These are phyloP conservation scores for Cancer borealis DNA, from an alignment of 2,888 invertebrate genomes.

Conservation along the genomic window DNA sequence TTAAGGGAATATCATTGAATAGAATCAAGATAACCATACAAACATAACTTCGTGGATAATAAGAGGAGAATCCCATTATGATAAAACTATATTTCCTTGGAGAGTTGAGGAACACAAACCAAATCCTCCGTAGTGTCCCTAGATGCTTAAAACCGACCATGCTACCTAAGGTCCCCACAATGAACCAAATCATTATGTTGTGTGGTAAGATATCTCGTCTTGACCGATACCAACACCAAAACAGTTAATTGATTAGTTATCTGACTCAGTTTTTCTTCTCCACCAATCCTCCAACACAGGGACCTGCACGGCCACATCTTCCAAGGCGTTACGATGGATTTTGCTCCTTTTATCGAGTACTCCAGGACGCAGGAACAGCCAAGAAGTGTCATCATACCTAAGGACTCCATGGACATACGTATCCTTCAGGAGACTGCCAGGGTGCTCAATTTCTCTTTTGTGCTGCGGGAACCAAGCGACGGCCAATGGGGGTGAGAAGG, in stretches of 20 bases:
- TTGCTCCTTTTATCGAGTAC: constrained; percentile 72
- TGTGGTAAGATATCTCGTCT: not conserved
- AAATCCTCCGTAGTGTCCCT: too few species aligned
- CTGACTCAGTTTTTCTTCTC: not conserved
- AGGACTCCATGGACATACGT: constrained; percentile 70
- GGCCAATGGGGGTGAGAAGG: constrained; percentile 74
- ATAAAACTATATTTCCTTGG: too few species aligned
- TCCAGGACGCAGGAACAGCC: not conserved
- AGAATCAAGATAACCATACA: too few species aligned
- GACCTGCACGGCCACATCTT: constrained; percentile 66
- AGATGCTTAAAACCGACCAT: too few species aligned
- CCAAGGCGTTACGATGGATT: constrained; percentile 61
- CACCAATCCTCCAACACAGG: not conserved
- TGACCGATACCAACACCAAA: too few species aligned
- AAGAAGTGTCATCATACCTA: constrained; percentile 14
- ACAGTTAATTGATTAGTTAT: not conserved
- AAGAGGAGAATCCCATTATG: too few species aligned
- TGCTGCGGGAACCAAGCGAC: constrained; percentile 68
- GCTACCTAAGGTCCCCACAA: too few species aligned
- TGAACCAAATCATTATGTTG: not conserved
- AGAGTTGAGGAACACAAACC: too few species aligned
- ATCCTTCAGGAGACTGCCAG: constrained; percentile 67
- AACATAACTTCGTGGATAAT: too few species aligned
- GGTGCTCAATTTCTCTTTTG: constrained; percentile 64
- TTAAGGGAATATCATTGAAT: too few species aligned